phyloP scores from a whole-genome alignment of 2,797 vertebrate genomes.

The Platyrinchus mystaceus region DNA sequence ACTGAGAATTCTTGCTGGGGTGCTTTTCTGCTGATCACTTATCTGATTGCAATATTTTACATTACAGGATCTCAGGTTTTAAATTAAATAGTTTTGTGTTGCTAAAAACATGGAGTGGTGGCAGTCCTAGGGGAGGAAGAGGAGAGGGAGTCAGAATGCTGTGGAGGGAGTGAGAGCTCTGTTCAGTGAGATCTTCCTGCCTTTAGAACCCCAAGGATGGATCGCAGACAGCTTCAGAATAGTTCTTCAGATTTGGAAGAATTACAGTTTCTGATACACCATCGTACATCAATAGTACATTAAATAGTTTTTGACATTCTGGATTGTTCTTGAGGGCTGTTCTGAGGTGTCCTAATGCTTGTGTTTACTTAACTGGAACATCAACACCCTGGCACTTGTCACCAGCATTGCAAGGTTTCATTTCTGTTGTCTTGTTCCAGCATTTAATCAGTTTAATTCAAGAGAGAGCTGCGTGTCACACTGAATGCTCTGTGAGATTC shows the following conservation, averaged over 20 bases:
- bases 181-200: not conserved
- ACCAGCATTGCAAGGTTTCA: not conserved
- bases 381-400: conserved; percentile 2
- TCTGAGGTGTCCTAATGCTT: not conserved
- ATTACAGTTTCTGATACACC: not conserved
- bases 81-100: not conserved
- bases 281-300: not conserved
- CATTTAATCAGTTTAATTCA: conserved; percentile 48
- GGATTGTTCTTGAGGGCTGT: not conserved
- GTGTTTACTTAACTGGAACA: not conserved
- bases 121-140: not conserved
- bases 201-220: not conserved
- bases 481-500: not conserved
- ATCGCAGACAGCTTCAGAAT: not conserved
- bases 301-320: not conserved
- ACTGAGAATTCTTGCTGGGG: not conserved
- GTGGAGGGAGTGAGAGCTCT: not conserved
- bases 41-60: not conserved
- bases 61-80: not conserved
- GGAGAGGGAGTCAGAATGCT: not conserved
- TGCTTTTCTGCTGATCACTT: not conserved
- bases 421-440: not conserved
- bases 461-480: not conserved
- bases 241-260: not conserved
- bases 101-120: not conserved